These are phyloP conservation scores for Thalassophryne amazonica DNA, from an alignment of 2,797 vertebrate genomes.

Conservation along the genomic window DNA sequence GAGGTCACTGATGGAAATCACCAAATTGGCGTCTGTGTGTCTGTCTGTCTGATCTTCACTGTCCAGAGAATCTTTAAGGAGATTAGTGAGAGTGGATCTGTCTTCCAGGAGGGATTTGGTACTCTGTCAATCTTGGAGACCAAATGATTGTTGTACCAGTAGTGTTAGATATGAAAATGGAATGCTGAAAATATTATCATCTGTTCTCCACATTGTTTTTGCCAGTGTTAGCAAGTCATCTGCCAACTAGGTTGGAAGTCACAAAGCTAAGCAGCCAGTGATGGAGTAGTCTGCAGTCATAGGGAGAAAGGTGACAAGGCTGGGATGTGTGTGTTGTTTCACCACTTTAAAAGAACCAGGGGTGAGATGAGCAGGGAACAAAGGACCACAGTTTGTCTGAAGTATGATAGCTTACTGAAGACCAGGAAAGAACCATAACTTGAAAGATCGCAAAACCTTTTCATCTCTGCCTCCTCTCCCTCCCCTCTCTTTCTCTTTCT, in stretches of 20 bases:
- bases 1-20: no score
- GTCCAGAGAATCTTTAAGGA: no score
- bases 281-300: conserved; percentile 26
- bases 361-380: conserved; percentile 19
- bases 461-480: background rate
- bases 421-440: conserved; percentile 6
- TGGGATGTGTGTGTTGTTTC: conserved; percentile 22
- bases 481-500: conserved; percentile 23
- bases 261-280: conserved; percentile 40
- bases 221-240: conserved; percentile 3
- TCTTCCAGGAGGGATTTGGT: no score
- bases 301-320: conserved; percentile 33
- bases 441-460: conserved; percentile 1
- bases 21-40: no score
- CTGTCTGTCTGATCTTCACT: no score
- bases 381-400: conserved; percentile 7
- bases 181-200: background rate
- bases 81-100: no score
- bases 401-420: conserved; percentile 9
- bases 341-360: conserved; percentile 16
- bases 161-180: no score
- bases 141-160: no score
- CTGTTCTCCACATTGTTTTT: background rate
- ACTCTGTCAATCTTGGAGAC: no score
- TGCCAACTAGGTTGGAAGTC: conserved; percentile 64